These are phyloP conservation scores for Reinhardtius hippoglossoides DNA, from an alignment of 2,113 vertebrate species.

Conservation along the genomic window DNA sequence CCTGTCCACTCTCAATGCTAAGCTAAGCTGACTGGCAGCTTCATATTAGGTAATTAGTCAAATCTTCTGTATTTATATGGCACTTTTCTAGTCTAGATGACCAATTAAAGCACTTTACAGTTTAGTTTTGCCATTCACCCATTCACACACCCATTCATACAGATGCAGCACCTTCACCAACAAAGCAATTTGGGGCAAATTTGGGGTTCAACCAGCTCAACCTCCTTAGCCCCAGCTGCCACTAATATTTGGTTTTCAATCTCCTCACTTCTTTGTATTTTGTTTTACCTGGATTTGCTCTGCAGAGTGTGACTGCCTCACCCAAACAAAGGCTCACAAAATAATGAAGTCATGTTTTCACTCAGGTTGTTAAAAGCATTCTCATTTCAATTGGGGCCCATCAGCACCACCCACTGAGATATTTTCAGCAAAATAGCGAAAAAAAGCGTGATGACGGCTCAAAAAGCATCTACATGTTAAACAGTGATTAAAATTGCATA, in stretches of 20 bases:
- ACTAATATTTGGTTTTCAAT: not conserved
- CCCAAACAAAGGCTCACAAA: not conserved
- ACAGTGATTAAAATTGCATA: slow-evolving; percentile 84
- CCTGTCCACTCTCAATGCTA: not conserved
- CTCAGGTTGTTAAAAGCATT: slow-evolving; percentile 11
- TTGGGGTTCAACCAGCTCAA: too few relatives aligned
- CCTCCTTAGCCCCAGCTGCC: not conserved
- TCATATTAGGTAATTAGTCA: not conserved
- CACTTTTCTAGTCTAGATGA: too few relatives aligned
- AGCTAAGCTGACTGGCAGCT: not conserved
- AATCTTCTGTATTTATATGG: too few relatives aligned
- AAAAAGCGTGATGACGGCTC: slow-evolving; percentile 59
- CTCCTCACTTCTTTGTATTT: not conserved
- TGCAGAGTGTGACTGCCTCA: not conserved
- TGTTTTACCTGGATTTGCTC: not conserved
- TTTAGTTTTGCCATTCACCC: too few relatives aligned
- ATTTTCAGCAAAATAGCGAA: slow-evolving; percentile 34
- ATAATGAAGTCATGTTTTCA: slow-evolving; percentile 8
- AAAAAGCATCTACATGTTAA: slow-evolving; percentile 86
- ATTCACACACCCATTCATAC: not conserved
- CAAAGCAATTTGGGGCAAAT: too few relatives aligned
- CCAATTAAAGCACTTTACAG: too few relatives aligned
- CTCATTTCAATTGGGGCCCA: slow-evolving; percentile 4
- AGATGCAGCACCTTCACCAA: not conserved
- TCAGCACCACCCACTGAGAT: slow-evolving; percentile 7